Conservation (phyloP, 2,888 invertebrate genomes). For the Digitonthophagus gazella region DNA sequence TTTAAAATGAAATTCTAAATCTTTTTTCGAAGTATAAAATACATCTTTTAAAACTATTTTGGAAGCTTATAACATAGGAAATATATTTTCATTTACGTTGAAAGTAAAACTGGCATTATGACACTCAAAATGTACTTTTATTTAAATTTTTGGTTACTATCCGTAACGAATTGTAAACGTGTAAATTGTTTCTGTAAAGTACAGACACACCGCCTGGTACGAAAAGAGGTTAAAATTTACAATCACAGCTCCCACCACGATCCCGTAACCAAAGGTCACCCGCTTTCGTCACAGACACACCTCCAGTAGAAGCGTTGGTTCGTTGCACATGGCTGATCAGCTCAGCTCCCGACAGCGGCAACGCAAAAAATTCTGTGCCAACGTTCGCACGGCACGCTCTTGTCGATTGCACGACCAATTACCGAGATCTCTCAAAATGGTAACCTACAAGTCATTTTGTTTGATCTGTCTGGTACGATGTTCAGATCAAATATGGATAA, state of each 20-base stretch:
- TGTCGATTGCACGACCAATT: not conserved
- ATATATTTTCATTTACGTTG: too few species aligned
- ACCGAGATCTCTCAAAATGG: not conserved
- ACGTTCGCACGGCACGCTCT: not conserved
- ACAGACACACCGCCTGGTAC: slow-evolving; percentile 4
- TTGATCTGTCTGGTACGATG: too few species aligned
- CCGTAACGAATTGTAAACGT: too few species aligned
- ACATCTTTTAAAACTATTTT: too few species aligned
- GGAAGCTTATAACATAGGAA: too few species aligned
- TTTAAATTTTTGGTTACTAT: too few species aligned
- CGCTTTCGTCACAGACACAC: slow-evolving; percentile 27
- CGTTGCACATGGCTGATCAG: slow-evolving; percentile 11
- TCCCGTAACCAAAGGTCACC: slow-evolving; percentile 23
- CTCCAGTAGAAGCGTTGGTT: slow-evolving; percentile 17
- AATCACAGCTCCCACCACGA: slow-evolving; percentile 19
- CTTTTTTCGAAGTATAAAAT: too few species aligned
- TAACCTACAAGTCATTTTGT: not conserved
- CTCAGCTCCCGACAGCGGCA: not conserved
- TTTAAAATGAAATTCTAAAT: too few species aligned
- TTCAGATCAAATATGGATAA: too few species aligned
- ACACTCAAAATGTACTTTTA: too few species aligned
- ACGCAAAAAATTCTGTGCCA: not conserved
- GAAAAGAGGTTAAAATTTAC: slow-evolving; percentile 18
- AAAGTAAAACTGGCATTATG: too few species aligned
- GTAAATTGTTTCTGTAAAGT: not conserved